Evolutionary conservation across 23 tunicate species (phyloP), one percentile per base, ranked within the genome.

Genomic region (Clavelina lepadiformis): DNA sequence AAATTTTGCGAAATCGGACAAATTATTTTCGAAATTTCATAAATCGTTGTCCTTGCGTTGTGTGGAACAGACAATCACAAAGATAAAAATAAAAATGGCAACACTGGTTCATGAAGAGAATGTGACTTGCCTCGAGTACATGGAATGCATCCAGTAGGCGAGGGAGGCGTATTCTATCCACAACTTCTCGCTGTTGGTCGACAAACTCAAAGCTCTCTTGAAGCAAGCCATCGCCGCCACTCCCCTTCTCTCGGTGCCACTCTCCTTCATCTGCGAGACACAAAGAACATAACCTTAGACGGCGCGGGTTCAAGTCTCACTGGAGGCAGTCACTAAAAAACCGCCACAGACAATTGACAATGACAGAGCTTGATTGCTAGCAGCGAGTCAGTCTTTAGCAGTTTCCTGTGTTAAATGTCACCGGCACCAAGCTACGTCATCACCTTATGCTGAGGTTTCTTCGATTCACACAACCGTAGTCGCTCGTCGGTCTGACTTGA

Each of bases 61-160:
- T 7, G 20, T 53, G 59, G 59, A 11, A 13, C 20, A 53, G 21
- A 53, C 23, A 22, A 53, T 21, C 25, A 20, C 18, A 13, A 53
- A 18, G 18, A 11, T 6, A 13, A 11, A 13, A 20, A 53, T 6
- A 53, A 53, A 11, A 53, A 53, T 53, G 25, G 21, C 18, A 20
- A 53, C 24, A 18, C 22, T 18, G 24, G 23, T 7, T 18, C 59
- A 53, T 18, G 21, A 6, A 53, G 46, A 65, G 20, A 13, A 45
- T 11, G 29, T 8, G 8, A 65, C 35, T 20, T 32, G 75, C 92
- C 92, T 75, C 22, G 97, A 89, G 27, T 63, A 67, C 64, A 80
- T 59, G 11, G 97, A 81, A n/a, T 89, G 97, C 28, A 94, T 56
- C 99, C 99, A 94, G 56, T 94, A 94, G 0, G 88, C 79, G 31